phyloP scores from a whole-genome alignment of 2,797 vertebrate species.

The Hemibagrus guttatus region DNA sequence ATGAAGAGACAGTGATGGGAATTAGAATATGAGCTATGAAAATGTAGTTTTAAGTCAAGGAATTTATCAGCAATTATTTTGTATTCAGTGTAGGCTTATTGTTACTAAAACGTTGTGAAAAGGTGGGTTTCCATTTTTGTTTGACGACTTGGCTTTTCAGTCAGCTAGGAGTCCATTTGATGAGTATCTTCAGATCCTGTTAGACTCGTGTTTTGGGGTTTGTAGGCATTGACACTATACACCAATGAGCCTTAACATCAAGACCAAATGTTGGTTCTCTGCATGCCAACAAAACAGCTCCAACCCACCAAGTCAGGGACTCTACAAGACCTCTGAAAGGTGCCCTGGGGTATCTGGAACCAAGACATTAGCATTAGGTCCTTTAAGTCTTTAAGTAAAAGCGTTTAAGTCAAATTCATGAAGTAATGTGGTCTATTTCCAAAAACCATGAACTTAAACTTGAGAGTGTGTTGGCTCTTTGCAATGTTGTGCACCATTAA shows the following conservation, averaged over 20 bases:
- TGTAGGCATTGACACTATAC: not conserved
- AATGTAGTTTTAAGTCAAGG: not conserved
- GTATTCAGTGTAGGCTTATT: not conserved
- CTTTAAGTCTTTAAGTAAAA: not conserved
- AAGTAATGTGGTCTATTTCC: no score
- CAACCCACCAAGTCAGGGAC: not conserved
- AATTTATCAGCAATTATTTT: not conserved
- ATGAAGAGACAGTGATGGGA: no score
- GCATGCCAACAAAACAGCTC: not conserved
- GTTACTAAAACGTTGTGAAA: not conserved
- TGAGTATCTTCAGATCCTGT: not conserved
- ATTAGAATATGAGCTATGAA: no score
- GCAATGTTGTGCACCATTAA: not conserved
- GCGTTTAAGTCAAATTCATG: no score
- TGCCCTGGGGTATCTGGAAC: not conserved
- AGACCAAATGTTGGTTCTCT: not conserved
- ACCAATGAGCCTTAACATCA: not conserved
- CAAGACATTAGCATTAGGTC: not conserved
- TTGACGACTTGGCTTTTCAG: not conserved
- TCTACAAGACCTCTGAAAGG: not conserved
- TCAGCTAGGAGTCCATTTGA: not conserved
- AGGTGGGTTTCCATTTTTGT: not conserved
- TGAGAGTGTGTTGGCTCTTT: no score
- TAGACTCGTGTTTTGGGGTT: not conserved
- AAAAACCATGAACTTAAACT: no score